Percentiles rank a stretch among this genome's conserved stretches.
Conservation (phyloP, 2,888 invertebrate genomes). For the Furcula furcula region DNA sequence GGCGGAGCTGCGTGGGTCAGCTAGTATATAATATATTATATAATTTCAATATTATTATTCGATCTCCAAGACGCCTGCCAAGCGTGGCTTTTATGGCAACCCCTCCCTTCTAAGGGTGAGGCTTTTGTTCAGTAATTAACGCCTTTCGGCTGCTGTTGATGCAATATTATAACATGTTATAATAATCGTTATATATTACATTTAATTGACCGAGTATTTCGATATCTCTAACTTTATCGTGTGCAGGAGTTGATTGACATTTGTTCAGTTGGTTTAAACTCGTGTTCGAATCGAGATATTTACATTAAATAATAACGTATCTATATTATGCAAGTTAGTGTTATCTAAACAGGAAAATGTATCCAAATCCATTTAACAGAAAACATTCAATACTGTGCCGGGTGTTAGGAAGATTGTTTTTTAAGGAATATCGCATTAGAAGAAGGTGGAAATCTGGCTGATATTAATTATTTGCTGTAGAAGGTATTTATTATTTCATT, state of each 20-base stretch:
- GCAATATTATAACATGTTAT: no score
- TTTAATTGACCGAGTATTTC: no score
- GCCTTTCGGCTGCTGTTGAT: no score
- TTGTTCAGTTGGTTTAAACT: slow-evolving; percentile 11
- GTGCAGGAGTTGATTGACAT: slow-evolving; percentile 22
- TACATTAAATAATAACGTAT: not conserved
- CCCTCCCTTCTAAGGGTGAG: no score
- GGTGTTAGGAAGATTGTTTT: slow-evolving; percentile 75
- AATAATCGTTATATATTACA: no score
- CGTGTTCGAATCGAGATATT: not conserved
- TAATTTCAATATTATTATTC: no score
- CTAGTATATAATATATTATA: no score
- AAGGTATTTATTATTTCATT: no score
- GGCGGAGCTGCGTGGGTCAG: no score
- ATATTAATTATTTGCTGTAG: slow-evolving; percentile 5
- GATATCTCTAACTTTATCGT: slow-evolving; percentile 21
- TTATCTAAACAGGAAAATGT: slow-evolving; percentile 54
- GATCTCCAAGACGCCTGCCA: no score
- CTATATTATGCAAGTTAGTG: slow-evolving; percentile 3
- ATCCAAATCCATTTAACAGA: slow-evolving; percentile 83
- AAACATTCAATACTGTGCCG: slow-evolving; percentile 82
- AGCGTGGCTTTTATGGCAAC: no score
- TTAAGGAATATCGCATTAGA: slow-evolving; percentile 16
- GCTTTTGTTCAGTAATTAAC: no score
- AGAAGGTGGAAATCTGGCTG: slow-evolving; percentile 21